Percentiles rank a stretch among this genome's conserved stretches.
Evolutionary conservation across 2,113 vertebrate species (phyloP).

Genomic region (Euleptes europaea): DNA sequence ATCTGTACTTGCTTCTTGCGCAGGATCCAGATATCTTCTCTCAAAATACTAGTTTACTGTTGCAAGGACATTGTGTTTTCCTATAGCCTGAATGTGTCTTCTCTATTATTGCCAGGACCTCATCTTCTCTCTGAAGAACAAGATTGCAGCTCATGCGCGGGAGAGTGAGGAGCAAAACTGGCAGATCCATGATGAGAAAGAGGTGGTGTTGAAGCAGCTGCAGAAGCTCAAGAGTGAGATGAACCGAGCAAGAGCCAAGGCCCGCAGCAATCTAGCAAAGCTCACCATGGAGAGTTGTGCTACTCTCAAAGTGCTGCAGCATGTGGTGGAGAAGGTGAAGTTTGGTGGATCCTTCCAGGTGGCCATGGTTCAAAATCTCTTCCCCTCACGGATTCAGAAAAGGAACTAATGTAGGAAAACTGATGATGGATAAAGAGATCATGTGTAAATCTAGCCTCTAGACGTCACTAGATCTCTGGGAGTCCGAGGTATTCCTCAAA

Average conservation of each 20-base stretch:
- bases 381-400: background rate
- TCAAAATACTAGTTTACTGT: background rate
- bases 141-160: conserved; percentile 45
- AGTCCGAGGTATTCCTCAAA: background rate
- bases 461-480: background rate
- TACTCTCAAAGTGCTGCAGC: conserved; percentile 71
- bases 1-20: background rate
- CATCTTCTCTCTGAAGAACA: conserved; percentile 60
- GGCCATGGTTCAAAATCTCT: background rate
- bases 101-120: conserved; percentile 66
- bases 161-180: conserved; percentile 65
- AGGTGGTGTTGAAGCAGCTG: conserved; percentile 62
- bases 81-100: background rate
- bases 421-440: background rate
- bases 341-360: background rate
- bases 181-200: conserved; percentile 59
- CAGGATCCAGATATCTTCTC: background rate
- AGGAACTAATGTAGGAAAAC: background rate
- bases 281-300: conserved; percentile 73
- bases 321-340: conserved; percentile 73
- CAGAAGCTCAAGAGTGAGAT: conserved; percentile 74
- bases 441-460: background rate
- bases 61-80: background rate
- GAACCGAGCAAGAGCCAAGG: conserved; percentile 45
- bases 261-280: conserved; percentile 66